Conservation (phyloP, 2,113 vertebrate species). For the Cynopterus brachyotis region DNA sequence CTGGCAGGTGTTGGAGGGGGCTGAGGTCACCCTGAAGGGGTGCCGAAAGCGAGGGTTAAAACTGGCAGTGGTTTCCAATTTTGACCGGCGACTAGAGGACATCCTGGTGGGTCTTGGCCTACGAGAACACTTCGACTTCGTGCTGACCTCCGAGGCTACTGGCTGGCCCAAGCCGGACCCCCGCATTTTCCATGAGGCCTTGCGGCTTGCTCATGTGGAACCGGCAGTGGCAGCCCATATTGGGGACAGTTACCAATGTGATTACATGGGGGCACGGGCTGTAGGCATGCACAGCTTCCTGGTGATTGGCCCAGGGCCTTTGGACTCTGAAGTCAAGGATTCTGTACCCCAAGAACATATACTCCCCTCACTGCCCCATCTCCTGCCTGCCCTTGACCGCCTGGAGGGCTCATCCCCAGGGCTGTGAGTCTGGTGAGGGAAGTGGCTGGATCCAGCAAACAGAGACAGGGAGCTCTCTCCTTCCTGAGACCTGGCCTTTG, state of each 20-base stretch:
- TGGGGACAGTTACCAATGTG: constrained; percentile 90
- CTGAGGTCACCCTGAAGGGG: constrained; percentile 81
- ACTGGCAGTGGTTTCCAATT: constrained; percentile 93
- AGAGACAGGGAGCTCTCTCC: neutral
- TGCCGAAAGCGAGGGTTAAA: constrained; percentile 87
- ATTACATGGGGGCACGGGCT: constrained; percentile 88
- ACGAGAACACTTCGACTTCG: constrained; percentile 89
- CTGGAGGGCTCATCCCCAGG: neutral
- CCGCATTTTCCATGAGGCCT: constrained; percentile 88
- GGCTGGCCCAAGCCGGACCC: constrained; percentile 89
- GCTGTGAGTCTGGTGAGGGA: constrained; percentile 11
- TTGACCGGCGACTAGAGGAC: constrained; percentile 89
- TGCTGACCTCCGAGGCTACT: constrained; percentile 90
- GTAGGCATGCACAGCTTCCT: constrained; percentile 91
- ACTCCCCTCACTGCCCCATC: constrained; percentile 78
- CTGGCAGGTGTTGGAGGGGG: constrained; percentile 92
- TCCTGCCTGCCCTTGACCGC: constrained; percentile 76
- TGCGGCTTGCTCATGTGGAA: constrained; percentile 79
- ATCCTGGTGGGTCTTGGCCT: constrained; percentile 87
- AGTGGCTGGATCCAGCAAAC: neutral
- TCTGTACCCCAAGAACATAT: constrained; percentile 79
- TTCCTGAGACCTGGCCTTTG: neutral
- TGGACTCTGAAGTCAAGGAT: neutral
- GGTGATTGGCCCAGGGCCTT: constrained; percentile 62
- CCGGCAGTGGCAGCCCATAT: constrained; percentile 85